Conservation (phyloP, 2,888 invertebrate species). For the Andrena fulva region DNA sequence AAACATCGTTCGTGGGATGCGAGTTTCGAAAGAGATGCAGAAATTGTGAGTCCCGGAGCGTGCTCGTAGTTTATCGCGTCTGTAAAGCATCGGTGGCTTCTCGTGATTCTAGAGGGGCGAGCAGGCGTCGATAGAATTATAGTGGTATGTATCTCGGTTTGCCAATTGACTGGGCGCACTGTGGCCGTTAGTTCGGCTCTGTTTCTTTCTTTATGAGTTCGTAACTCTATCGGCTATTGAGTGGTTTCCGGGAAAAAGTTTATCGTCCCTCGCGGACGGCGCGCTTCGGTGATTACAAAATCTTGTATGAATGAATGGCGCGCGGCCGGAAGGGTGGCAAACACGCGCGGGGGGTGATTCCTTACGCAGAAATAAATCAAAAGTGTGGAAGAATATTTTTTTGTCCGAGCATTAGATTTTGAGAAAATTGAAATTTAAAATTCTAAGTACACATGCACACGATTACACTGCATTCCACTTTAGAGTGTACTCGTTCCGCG, state of each 20-base stretch:
- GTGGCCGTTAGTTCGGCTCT: conserved; percentile 62
- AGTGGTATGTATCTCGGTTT: conserved; percentile 12
- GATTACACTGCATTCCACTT: no score
- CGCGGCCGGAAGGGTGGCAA: neutral
- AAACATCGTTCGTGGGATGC: neutral
- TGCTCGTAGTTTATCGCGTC: neutral
- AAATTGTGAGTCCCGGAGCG: neutral
- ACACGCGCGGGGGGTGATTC: no score
- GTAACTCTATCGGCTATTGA: conserved; percentile 53
- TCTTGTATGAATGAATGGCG: neutral
- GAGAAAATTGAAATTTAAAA: no score
- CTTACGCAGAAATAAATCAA: no score
- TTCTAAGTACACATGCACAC: no score
- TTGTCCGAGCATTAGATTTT: no score
- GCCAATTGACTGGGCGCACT: conserved; percentile 58
- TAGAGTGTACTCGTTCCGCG: no score
- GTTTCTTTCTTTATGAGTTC: conserved; percentile 66
- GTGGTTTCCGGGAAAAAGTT: conserved; percentile 43
- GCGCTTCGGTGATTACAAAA: neutral
- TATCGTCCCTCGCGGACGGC: conserved; percentile 1
- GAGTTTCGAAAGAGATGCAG: neutral
- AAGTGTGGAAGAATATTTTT: no score
- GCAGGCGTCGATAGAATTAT: conserved; percentile 32
- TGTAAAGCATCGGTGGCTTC: neutral
- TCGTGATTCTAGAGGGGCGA: neutral